Evolutionary conservation across 2,888 invertebrate species (phyloP).

Genomic region (Oxyteleia sp.): DNA sequence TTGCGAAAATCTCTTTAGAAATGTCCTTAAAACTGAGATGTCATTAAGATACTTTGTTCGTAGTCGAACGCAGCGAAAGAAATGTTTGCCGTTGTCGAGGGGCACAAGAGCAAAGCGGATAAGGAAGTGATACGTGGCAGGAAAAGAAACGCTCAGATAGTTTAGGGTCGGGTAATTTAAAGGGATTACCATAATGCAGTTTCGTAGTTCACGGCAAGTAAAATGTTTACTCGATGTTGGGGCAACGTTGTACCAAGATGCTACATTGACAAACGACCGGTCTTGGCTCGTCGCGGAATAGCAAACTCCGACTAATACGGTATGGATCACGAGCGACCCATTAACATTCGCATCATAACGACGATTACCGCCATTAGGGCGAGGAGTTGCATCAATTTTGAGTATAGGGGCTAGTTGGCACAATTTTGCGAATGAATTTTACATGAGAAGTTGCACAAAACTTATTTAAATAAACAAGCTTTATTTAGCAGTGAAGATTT

Average conservation of each 20-base stretch:
- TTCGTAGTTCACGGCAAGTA: constrained; percentile 67
- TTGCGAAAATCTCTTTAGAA: too few species aligned
- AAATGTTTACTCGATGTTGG: constrained; percentile 68
- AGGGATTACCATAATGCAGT: constrained; percentile 72
- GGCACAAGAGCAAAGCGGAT: constrained; percentile 30
- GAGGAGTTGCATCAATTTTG: constrained; percentile 25
- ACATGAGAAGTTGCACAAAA: too few species aligned
- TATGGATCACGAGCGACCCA: constrained; percentile 48
- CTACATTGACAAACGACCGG: constrained; percentile 69
- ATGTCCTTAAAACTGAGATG: constrained; percentile 13
- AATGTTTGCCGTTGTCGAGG: constrained; percentile 40
- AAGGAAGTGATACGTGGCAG: constrained; percentile 51
- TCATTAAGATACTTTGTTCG: constrained; percentile 37
- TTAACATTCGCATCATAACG: constrained; percentile 59
- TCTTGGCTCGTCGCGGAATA: constrained; percentile 42
- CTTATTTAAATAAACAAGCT: too few species aligned
- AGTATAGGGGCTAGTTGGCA: background rate
- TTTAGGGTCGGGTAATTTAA: constrained; percentile 60
- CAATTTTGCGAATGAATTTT: constrained; percentile 2
- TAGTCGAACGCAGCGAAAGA: constrained; percentile 30
- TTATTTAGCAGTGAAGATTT: too few species aligned
- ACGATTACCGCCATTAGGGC: constrained; percentile 40
- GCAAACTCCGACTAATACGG: constrained; percentile 60
- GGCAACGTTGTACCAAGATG: constrained; percentile 59
- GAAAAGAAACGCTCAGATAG: constrained; percentile 58